A percentile compares a stretch with the other conserved stretches of the same genome.
Evolutionary conservation across 1,140 invertebrate species (phyloP).

Genomic region (Drosophila teissieri): DNA sequence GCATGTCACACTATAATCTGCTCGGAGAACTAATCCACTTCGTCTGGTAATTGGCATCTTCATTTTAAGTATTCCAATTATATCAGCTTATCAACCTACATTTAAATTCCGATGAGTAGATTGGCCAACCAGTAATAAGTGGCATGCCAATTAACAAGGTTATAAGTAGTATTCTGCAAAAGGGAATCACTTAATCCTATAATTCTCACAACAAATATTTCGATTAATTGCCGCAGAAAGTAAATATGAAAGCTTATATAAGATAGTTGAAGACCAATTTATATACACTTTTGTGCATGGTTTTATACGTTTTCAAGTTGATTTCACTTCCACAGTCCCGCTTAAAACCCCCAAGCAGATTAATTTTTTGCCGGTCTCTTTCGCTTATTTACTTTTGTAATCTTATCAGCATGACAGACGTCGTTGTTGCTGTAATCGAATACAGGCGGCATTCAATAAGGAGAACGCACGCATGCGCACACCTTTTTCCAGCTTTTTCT

Average conservation of each 20-base stretch:
- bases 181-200: not conserved
- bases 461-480: slow-evolving; percentile 32
- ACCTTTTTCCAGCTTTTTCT: not conserved
- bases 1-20: not conserved
- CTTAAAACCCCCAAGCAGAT: not conserved
- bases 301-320: not conserved
- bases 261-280: not conserved
- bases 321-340: not conserved
- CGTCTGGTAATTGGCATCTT: not conserved
- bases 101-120: not conserved
- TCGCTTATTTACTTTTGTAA: slow-evolving; percentile 20
- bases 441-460: slow-evolving; percentile 45
- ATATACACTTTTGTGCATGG: not conserved
- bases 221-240: not conserved
- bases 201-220: not conserved
- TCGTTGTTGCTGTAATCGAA: slow-evolving; percentile 69
- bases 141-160: not conserved
- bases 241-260: not conserved
- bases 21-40: not conserved
- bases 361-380: slow-evolving; percentile 11
- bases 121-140: not conserved
- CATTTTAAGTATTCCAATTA: not conserved
- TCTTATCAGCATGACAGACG: slow-evolving; percentile 57
- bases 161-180: too few species aligned
- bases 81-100: not conserved